Evolutionary conservation across 2,888 invertebrate genomes (phyloP).

Genomic region (Melanotus villosus): DNA sequence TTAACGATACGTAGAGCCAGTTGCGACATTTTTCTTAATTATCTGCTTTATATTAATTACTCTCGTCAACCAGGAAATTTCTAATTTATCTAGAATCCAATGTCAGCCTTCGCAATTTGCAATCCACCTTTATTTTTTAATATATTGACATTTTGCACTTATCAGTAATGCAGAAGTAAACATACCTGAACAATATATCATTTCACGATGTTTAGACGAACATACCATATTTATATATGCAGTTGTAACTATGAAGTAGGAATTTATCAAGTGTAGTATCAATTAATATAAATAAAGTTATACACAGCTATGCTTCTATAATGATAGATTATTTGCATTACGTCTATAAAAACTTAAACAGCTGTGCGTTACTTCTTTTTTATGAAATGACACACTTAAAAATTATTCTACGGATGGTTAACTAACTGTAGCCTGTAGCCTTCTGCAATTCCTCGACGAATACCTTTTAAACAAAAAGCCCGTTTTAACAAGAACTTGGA

Average conservation of each 20-base stretch:
- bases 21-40: slow-evolving; percentile 42
- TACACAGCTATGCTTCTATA: slow-evolving; percentile 1
- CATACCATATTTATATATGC: background rate
- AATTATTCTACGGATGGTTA: too few relatives aligned
- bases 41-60: slow-evolving; percentile 38
- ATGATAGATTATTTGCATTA: slow-evolving; percentile 4
- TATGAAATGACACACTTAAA: background rate
- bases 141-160: slow-evolving; percentile 18
- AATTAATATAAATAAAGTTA: slow-evolving; percentile 22
- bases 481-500: too few relatives aligned
- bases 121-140: slow-evolving; percentile 24
- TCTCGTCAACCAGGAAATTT: slow-evolving; percentile 26
- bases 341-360: background rate
- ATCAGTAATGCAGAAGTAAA: slow-evolving; percentile 25
- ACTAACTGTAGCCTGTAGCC: too few relatives aligned
- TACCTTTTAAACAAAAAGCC: too few relatives aligned
- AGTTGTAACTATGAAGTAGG: background rate
- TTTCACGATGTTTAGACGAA: slow-evolving; percentile 15
- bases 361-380: background rate
- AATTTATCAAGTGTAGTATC: slow-evolving; percentile 6
- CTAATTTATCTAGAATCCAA: slow-evolving; percentile 31
- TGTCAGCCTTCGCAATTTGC: slow-evolving; percentile 18
- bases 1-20: slow-evolving; percentile 31
- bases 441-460: too few relatives aligned
- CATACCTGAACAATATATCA: slow-evolving; percentile 40